Conservation (phyloP, 2,113 vertebrate species). For the Pongo pygmaeus region DNA sequence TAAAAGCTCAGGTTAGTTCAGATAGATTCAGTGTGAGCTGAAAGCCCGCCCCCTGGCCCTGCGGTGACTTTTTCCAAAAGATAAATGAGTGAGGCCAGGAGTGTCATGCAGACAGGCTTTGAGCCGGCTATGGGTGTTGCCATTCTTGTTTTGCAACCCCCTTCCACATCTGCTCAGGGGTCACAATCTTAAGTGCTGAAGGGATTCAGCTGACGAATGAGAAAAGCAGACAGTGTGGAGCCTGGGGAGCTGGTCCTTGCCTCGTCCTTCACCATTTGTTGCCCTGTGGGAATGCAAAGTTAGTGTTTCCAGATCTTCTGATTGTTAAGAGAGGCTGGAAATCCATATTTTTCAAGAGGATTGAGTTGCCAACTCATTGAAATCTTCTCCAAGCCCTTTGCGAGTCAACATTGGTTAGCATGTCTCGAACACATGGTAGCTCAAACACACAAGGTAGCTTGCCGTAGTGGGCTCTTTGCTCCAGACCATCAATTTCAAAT, state of each 20-base stretch:
- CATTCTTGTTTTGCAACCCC: background rate
- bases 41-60: background rate
- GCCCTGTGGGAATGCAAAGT: background rate
- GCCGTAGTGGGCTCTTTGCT: background rate
- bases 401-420: rapidly evolving
- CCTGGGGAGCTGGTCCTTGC: background rate
- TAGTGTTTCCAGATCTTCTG: background rate
- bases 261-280: background rate
- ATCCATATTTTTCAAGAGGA: background rate
- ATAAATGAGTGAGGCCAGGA: background rate
- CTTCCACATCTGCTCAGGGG: rapidly evolving
- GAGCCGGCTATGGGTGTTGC: rapidly evolving
- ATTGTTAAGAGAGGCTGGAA: background rate
- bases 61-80: background rate
- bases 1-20: background rate
- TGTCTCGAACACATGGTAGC: background rate
- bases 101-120: background rate
- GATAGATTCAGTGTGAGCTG: background rate
- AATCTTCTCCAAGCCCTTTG: background rate
- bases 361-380: background rate
- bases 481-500: background rate
- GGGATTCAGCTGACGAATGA: background rate
- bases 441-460: background rate
- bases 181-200: rapidly evolving
- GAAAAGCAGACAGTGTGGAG: background rate